Evolutionary conservation across 2,888 invertebrate species (phyloP).

Genomic region (Eulithis testata): DNA sequence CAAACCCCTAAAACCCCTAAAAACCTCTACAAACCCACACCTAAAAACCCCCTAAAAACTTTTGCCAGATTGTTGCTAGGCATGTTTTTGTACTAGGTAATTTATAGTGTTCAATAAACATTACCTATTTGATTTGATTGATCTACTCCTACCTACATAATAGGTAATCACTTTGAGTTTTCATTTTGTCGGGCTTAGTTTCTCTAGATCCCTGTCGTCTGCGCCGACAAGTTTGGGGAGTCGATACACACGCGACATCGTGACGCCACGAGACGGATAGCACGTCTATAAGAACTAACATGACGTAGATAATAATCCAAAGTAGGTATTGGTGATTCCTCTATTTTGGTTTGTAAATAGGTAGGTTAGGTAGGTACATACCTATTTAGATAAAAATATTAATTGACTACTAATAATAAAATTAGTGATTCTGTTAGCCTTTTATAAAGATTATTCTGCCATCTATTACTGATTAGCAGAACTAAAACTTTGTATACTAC

Average conservation of each 20-base stretch:
- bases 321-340: neutral
- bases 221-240: conserved; percentile 19
- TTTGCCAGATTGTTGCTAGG: too few relatives aligned
- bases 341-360: neutral
- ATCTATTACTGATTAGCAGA: conserved; percentile 21
- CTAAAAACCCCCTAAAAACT: too few relatives aligned
- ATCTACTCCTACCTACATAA: too few relatives aligned
- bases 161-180: too few relatives aligned
- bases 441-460: neutral
- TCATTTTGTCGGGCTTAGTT: neutral
- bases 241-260: conserved; percentile 25
- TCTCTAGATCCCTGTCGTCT: conserved; percentile 6
- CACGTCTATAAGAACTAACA: neutral
- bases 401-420: too few relatives aligned
- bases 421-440: too few relatives aligned
- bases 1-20: too few relatives aligned
- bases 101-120: too few relatives aligned
- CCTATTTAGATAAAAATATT: too few relatives aligned
- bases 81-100: too few relatives aligned
- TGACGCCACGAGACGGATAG: conserved; percentile 19
- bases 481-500: neutral
- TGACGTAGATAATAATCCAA: neutral
- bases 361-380: neutral
- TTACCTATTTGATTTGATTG: too few relatives aligned
- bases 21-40: too few relatives aligned